phyloP scores from a whole-genome alignment of 1,140 invertebrate genomes.

The Temnothorax nylanderi region DNA sequence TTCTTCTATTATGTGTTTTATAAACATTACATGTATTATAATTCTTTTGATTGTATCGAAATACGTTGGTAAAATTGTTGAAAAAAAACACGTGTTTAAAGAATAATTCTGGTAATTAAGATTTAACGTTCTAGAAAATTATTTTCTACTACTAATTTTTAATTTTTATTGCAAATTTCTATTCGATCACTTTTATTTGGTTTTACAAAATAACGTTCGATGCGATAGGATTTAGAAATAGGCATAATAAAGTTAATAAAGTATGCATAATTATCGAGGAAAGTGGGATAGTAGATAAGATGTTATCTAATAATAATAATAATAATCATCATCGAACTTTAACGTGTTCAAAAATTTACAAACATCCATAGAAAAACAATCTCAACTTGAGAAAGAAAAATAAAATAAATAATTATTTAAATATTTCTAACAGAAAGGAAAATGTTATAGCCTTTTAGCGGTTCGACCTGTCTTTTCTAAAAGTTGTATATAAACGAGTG shows the following conservation, averaged over 20 bases:
- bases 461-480: slow-evolving; percentile 3
- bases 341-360: background rate
- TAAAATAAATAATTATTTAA: background rate
- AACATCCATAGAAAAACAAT: background rate
- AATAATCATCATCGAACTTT: background rate
- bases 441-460: slow-evolving; percentile 31
- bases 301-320: background rate
- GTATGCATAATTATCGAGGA: background rate
- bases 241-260: background rate
- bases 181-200: background rate
- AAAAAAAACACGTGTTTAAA: background rate
- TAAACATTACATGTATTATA: background rate
- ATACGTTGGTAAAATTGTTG: background rate
- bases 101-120: background rate
- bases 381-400: background rate
- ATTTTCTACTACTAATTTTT: background rate
- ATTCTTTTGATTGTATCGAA: background rate
- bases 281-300: background rate
- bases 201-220: background rate
- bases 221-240: background rate
- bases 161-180: background rate
- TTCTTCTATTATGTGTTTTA: background rate
- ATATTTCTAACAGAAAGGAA: background rate
- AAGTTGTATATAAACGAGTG: slow-evolving; percentile 47
- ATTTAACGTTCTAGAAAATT: background rate